phyloP scores from a whole-genome alignment of 2,797 vertebrate genomes.

The Dendrocincla fuliginosa region DNA sequence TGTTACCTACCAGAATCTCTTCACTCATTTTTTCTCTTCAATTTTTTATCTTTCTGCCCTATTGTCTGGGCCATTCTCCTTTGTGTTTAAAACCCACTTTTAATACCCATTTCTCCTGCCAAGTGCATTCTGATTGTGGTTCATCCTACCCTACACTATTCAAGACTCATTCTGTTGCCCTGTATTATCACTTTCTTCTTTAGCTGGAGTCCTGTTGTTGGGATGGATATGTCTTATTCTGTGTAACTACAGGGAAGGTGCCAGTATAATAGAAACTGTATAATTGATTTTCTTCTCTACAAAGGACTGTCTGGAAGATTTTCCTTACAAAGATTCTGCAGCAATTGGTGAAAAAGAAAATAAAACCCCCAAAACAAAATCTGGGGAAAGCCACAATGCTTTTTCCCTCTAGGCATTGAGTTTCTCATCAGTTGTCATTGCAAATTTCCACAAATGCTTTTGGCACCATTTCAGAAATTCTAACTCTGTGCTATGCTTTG shows the following conservation, averaged over 20 bases:
- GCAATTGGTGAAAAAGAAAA: background rate
- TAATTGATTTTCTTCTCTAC: background rate
- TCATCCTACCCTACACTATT: background rate
- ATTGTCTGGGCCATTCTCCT: background rate
- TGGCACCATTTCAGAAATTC: slow-evolving; percentile 16
- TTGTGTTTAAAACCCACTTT: background rate
- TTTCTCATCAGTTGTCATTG: slow-evolving; percentile 13
- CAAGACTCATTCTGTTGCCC: background rate
- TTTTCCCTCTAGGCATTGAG: background rate
- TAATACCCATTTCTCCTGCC: background rate
- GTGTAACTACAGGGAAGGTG: background rate
- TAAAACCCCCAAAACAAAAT: background rate
- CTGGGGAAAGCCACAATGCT: background rate
- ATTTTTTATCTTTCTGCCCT: background rate
- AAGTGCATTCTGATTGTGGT: background rate
- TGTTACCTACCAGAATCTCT: background rate
- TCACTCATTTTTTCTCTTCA: background rate
- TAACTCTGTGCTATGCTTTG: background rate
- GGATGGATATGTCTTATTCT: background rate
- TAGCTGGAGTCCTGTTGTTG: background rate
- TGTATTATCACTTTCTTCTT: background rate
- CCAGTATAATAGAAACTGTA: background rate
- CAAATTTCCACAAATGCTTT: slow-evolving; percentile 20
- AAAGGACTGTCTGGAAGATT: background rate
- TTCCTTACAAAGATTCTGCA: background rate